These are phyloP conservation scores for Lasioglossum albipes DNA, from an alignment of 1,140 invertebrate genomes.

Conservation along the genomic window DNA sequence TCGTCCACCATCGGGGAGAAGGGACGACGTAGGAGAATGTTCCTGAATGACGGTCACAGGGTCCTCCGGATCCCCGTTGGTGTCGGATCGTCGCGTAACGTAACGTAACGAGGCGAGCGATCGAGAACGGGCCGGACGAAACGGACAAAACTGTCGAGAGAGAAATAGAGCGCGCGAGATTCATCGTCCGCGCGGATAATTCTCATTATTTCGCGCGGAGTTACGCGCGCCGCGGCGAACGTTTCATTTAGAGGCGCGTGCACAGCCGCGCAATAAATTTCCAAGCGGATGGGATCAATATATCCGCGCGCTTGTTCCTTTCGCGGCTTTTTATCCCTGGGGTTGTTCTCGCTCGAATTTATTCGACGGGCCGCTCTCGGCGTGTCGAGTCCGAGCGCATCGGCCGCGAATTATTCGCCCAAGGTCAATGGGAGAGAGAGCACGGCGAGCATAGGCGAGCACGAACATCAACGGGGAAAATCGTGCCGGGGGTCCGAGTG, in stretches of 20 bases:
- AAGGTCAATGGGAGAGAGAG: slow-evolving; percentile 30
- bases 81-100: too few species aligned
- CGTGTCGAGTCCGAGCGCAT: not conserved
- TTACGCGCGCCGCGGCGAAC: slow-evolving; percentile 19
- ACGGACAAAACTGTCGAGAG: too few species aligned
- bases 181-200: slow-evolving; percentile 9
- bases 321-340: not conserved
- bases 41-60: slow-evolving; percentile 2
- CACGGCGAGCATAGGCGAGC: too few species aligned
- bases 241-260: slow-evolving; percentile 25
- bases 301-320: not conserved
- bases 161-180: not conserved
- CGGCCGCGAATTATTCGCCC: slow-evolving; percentile 38
- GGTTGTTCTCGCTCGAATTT: slow-evolving; percentile 1
- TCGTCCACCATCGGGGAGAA: slow-evolving; percentile 17
- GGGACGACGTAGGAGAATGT: slow-evolving; percentile 12
- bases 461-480: slow-evolving; percentile 5
- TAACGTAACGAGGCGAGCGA: not conserved
- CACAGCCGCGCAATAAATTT: slow-evolving; percentile 11
- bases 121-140: not conserved
- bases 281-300: slow-evolving; percentile 22
- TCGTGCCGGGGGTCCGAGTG: slow-evolving; percentile 4
- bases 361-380: slow-evolving; percentile 8
- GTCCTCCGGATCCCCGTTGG: too few species aligned
- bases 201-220: not conserved